These are phyloP conservation scores for Drosophila cognata DNA, from an alignment of 2,888 invertebrate species.

Conservation along the genomic window DNA sequence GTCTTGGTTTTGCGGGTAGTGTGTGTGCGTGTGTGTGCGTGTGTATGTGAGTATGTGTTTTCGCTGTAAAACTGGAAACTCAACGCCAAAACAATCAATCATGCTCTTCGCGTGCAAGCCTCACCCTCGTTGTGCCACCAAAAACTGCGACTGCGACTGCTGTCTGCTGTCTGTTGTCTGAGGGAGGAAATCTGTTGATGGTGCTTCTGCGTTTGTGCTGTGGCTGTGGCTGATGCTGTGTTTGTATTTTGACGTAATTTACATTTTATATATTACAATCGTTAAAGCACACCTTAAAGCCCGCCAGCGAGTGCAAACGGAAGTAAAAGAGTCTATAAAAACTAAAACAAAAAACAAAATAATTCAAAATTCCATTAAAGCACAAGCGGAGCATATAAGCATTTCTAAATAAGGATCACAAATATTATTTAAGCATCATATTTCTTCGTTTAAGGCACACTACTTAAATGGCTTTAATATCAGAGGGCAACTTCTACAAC, in stretches of 20 bases:
- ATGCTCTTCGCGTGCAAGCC: constrained; percentile 47
- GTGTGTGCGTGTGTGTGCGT: constrained; percentile 10
- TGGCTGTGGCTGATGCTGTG: background rate
- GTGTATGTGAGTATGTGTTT: constrained; percentile 12
- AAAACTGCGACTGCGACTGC: constrained; percentile 42
- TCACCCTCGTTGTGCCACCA: constrained; percentile 24
- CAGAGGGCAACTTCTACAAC: background rate
- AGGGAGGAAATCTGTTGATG: constrained; percentile 11
- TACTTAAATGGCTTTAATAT: background rate
- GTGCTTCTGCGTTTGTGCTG: background rate
- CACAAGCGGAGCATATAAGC: background rate
- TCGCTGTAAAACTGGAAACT: constrained; percentile 34
- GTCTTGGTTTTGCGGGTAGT: constrained; percentile 42
- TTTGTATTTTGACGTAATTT: constrained; percentile 4
- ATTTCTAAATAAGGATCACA: background rate
- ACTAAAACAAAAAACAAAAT: background rate
- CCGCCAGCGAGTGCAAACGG: background rate
- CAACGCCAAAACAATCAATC: constrained; percentile 71
- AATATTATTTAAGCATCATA: background rate
- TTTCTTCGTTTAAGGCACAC: background rate
- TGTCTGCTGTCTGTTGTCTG: constrained; percentile 6
- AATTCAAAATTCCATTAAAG: background rate
- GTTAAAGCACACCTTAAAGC: constrained; percentile 18
- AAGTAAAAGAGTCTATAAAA: background rate
- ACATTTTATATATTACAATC: constrained; percentile 12